Evolutionary conservation across 2,888 invertebrate genomes (phyloP), one percentile per base, ranked within the genome.

Genomic region (Diarsia mendica): DNA sequence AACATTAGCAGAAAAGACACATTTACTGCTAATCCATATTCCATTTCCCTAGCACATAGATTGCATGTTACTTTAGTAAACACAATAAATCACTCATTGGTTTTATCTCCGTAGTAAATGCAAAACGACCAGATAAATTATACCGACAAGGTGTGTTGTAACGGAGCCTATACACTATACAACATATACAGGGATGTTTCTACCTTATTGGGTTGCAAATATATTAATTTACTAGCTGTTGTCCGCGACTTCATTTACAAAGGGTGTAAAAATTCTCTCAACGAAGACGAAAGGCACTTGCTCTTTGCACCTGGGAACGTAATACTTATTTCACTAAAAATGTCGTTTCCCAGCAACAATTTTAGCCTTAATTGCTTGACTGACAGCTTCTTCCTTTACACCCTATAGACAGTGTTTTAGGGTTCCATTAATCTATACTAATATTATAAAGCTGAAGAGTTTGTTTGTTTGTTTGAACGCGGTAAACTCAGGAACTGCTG

Each of bases 31-130:
- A 60, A 76, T 76, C n/a, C 49, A 28, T 75, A 76, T 79, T 80
- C 64, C 79, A 68, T 80, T 83, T 79, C 58, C 48, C 60, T 49
- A 33, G 67, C 44, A n/a, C 48, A 66, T 64, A 61, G 68, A 82
- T 82, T 72, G 79, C 72, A 75, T 75, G 85, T 73, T 79, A 64
- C 75, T 68, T 18, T 48, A 51, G 72, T 48, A 70, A 77, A 78
- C 44, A 72, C 64, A 84, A 82, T 84, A 84, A 85, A 84, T 84
- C 85, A 84, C 33, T 83, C 83, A 85, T 85, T 44, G 83, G 71
- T 51, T 78, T 80, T 84, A 85, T 85, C 85, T 85, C 64, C 20
- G 44, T 69, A 68, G 70, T 71, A 77, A 81, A 85, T 75, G 76
- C 75, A 82, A 84, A 85, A 68, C 51, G 72, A 73, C 67, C 58